Percentiles rank a stretch among this genome's conserved stretches.
Evolutionary conservation across 2,797 vertebrate genomes (phyloP).

Genomic region (Darevskia mixta): DNA sequence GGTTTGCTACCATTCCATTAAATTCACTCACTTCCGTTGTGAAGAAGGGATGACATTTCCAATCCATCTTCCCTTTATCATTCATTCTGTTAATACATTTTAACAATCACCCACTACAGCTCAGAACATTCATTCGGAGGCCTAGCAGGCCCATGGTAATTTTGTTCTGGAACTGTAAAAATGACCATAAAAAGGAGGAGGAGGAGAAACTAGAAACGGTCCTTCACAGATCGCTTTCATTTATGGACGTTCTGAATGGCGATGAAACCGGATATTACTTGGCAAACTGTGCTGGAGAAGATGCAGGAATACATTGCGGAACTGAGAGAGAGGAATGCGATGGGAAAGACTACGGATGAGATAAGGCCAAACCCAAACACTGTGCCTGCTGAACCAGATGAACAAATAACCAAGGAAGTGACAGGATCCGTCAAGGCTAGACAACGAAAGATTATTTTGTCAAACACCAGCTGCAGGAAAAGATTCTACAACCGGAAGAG

Average conservation of each 20-base stretch:
- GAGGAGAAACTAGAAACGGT: not conserved
- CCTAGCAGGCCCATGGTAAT: not conserved
- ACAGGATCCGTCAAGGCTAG: too few relatives aligned
- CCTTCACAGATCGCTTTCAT: not conserved
- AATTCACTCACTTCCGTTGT: not conserved
- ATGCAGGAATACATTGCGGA: too few relatives aligned
- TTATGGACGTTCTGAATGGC: not conserved
- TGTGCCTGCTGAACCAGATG: too few relatives aligned
- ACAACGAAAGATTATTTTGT: too few relatives aligned
- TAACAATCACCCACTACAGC: not conserved
- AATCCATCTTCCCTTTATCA: not conserved
- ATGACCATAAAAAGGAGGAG: not conserved
- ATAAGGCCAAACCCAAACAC: too few relatives aligned
- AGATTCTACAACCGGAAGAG: too few relatives aligned
- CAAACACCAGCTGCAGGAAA: too few relatives aligned
- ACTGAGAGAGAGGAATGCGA: too few relatives aligned
- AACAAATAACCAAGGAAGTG: too few relatives aligned
- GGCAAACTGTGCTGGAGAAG: too few relatives aligned
- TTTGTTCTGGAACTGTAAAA: not conserved
- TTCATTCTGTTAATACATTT: not conserved
- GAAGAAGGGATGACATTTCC: not conserved
- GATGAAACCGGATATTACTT: too few relatives aligned
- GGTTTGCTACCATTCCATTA: not conserved
- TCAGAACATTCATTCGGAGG: not conserved
- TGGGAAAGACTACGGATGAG: too few relatives aligned